Base-by-base conservation (phyloP, 2,797 vertebrate species). In the Taeniopygia guttata region DNA sequence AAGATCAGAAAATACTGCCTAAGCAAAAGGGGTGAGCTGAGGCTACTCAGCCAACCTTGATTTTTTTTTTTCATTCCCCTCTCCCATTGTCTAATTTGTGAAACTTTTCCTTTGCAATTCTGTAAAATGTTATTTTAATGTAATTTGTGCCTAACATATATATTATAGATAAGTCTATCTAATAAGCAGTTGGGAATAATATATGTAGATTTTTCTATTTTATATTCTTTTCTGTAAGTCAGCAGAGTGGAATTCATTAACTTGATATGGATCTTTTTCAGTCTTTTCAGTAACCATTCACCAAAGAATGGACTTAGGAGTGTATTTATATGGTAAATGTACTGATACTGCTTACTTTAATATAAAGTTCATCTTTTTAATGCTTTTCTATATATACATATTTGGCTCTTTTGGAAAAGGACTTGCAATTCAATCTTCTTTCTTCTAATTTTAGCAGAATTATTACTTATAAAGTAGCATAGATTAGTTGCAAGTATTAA, bases 191-290 rank as follows among this genome's bases (percentile, higher is more conserved):
- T 91, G 84, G 82, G 79, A 97, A 94, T 96, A 94, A 91, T 91
- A 66, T 89, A 66, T 95, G 82, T 92, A 97, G 83, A 95, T 94
- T 93, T 62, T 94, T 95, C 56, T 94, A 95, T 93, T 96, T 95
- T 94, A 93, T 56, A 95, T 87, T 93, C 94, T 96, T 96, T 84
- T 94, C 91, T 91, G 76, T 84, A 89, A 75, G 69, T 96, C 95
- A 95, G 96, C 87, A 95, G 75, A 96, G 76, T 66, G 55, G 93
- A 96, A 93, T 95, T 97, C 95, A 97, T 97, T 97, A 96, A 96
- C 74, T 96, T 94, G 96, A 97, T 97, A 96, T 19, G 94, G 59
- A 97, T 96, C 90, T 95, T 87, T 96, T 90, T 90, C 72, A 74
- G 90, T 78, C 84, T 93, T 56, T 85, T 76, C 63, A 60, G 91